Percentiles rank a stretch among this genome's conserved stretches.
Conservation (phyloP, 2,888 invertebrate genomes). For the Lamellibrachia columna region DNA sequence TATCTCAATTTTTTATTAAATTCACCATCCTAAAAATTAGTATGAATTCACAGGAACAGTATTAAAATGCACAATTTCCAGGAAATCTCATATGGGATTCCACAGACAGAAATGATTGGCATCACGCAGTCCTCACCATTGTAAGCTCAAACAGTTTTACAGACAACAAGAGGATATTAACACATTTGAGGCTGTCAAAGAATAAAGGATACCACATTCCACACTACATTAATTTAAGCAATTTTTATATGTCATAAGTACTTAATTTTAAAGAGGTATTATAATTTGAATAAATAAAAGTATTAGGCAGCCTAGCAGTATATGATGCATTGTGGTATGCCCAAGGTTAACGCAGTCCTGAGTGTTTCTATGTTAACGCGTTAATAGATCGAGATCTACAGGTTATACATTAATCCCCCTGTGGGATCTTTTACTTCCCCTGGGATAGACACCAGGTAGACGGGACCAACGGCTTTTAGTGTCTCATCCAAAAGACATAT, state of each 20-base stretch:
- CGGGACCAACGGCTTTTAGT: too few relatives aligned
- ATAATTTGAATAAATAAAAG: too few relatives aligned
- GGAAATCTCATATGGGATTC: not conserved
- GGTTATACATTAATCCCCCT: too few relatives aligned
- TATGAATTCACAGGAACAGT: not conserved
- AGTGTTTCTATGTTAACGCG: too few relatives aligned
- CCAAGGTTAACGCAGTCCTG: too few relatives aligned
- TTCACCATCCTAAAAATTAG: not conserved
- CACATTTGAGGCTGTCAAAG: not conserved
- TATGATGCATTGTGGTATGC: too few relatives aligned
- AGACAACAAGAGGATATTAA: not conserved
- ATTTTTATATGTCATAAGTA: not conserved
- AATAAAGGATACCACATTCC: not conserved
- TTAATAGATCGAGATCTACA: too few relatives aligned
- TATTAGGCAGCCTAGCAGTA: too few relatives aligned
- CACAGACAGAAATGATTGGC: not conserved
- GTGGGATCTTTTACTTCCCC: too few relatives aligned
- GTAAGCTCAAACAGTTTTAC: not conserved
- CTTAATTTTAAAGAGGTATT: too few relatives aligned
- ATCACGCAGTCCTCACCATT: not conserved
- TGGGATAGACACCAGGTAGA: too few relatives aligned
- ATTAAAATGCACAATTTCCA: not conserved
- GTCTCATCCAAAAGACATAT: too few relatives aligned
- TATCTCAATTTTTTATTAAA: not conserved
- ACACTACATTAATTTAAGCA: not conserved